phyloP scores from a whole-genome alignment of 2,888 invertebrate genomes.

The Drosophila longiperda region DNA sequence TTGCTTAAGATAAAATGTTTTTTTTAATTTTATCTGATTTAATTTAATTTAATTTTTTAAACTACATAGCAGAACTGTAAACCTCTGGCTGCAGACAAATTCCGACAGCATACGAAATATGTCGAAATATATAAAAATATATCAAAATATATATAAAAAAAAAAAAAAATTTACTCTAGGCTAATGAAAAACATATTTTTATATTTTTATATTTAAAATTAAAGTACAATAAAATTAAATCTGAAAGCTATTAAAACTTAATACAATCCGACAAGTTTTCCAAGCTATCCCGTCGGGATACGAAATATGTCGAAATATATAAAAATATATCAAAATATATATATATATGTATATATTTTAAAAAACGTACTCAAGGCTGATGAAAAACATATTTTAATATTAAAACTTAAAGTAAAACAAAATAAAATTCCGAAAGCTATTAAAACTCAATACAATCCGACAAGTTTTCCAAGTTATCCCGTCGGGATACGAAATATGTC shows the following conservation, averaged over 20 bases:
- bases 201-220: background rate
- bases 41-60: background rate
- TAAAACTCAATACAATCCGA: too few species aligned
- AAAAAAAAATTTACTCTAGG: background rate
- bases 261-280: too few species aligned
- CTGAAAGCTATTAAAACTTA: too few species aligned
- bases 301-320: too few species aligned
- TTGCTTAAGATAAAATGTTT: background rate
- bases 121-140: background rate
- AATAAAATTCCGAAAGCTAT: too few species aligned
- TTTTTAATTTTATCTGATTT: background rate
- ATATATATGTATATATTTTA: too few species aligned
- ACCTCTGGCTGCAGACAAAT: background rate
- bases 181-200: background rate
- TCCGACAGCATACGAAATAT: background rate
- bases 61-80: too few species aligned
- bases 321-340: too few species aligned
- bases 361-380: too few species aligned
- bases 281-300: too few species aligned
- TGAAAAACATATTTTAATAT: background rate
- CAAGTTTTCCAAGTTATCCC: too few species aligned
- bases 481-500: background rate
- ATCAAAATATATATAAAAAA: background rate
- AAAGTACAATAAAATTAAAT: background rate
- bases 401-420: background rate